Percentiles rank a stretch among this genome's conserved stretches.
These are phyloP conservation scores for Harmothoe impar DNA, from an alignment of 2,888 invertebrate species.

Conservation along the genomic window DNA sequence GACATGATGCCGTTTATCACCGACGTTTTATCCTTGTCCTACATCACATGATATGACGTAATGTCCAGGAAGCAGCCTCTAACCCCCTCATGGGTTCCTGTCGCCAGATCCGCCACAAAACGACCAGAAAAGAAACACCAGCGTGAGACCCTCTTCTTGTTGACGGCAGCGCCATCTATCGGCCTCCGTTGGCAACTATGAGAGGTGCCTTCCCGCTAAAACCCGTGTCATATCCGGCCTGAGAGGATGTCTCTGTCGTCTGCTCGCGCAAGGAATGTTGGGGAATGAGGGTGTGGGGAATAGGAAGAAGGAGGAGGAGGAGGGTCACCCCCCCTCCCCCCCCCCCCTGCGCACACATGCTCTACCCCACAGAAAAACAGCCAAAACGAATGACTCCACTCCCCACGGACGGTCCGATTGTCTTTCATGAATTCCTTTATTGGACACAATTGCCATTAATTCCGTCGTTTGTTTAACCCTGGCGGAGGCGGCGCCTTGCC, in stretches of 20 bases:
- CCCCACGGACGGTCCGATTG: slow-evolving; percentile 51
- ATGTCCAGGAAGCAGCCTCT: too few relatives aligned
- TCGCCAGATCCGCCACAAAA: not conserved
- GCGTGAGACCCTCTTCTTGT: slow-evolving; percentile 16
- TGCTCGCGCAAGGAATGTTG: not conserved
- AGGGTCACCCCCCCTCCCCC: not conserved
- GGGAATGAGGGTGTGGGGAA: not conserved
- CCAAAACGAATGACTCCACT: slow-evolving; percentile 55
- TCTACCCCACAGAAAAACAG: not conserved
- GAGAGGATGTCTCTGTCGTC: not conserved
- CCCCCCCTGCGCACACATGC: not conserved
- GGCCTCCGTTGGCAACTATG: slow-evolving; percentile 5
- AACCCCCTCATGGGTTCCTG: too few relatives aligned
- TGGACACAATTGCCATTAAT: slow-evolving; percentile 61
- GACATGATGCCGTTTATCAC: too few relatives aligned
- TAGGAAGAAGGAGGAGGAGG: too few relatives aligned
- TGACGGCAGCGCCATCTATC: slow-evolving; percentile 44
- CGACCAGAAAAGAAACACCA: slow-evolving; percentile 17
- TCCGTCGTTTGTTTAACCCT: slow-evolving; percentile 53
- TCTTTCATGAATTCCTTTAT: slow-evolving; percentile 63
- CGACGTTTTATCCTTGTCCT: too few relatives aligned
- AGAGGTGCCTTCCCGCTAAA: not conserved
- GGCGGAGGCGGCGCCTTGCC: not conserved
- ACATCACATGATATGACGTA: too few relatives aligned
- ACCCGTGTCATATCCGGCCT: slow-evolving; percentile 4